Conservation (phyloP, 1,140 invertebrate species). For the Lanistes nyassanus region DNA sequence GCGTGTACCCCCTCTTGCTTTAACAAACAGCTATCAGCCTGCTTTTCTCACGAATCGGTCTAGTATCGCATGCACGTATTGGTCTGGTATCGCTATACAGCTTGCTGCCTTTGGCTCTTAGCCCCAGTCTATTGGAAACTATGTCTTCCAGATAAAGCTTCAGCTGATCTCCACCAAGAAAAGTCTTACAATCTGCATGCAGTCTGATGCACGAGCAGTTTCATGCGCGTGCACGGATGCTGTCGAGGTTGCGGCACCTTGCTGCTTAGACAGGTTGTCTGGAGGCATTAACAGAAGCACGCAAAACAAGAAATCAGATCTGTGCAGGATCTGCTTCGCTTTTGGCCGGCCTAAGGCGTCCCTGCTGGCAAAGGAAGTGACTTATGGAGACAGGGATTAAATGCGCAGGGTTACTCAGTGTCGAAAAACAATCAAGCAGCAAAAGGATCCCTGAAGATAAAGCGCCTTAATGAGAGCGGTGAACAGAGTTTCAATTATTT, state of each 20-base stretch:
- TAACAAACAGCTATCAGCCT: too few relatives aligned
- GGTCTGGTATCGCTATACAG: too few relatives aligned
- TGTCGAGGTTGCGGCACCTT: neutral
- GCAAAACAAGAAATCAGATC: slow-evolving; percentile 15
- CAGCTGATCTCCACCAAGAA: too few relatives aligned
- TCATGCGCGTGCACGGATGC: too few relatives aligned
- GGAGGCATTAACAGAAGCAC: slow-evolving; percentile 7
- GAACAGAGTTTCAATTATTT: neutral
- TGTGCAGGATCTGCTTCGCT: neutral
- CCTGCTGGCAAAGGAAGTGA: slow-evolving; percentile 14
- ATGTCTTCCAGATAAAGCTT: too few relatives aligned
- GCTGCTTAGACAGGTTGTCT: slow-evolving; percentile 17
- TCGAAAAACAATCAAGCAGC: slow-evolving; percentile 21
- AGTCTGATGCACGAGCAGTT: too few relatives aligned
- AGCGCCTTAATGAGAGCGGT: slow-evolving; percentile 17
- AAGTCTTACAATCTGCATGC: too few relatives aligned
- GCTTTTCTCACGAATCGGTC: too few relatives aligned
- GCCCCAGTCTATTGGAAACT: too few relatives aligned
- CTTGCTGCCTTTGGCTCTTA: too few relatives aligned
- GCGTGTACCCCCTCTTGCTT: too few relatives aligned
- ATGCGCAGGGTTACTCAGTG: slow-evolving; percentile 16
- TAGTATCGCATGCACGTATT: too few relatives aligned
- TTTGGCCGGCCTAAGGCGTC: neutral
- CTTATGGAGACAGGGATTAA: slow-evolving; percentile 17
- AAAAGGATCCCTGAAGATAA: slow-evolving; percentile 15